Base-by-base conservation (phyloP, 1,140 invertebrate species). In the Phymorhynchus buccinoides region DNA sequence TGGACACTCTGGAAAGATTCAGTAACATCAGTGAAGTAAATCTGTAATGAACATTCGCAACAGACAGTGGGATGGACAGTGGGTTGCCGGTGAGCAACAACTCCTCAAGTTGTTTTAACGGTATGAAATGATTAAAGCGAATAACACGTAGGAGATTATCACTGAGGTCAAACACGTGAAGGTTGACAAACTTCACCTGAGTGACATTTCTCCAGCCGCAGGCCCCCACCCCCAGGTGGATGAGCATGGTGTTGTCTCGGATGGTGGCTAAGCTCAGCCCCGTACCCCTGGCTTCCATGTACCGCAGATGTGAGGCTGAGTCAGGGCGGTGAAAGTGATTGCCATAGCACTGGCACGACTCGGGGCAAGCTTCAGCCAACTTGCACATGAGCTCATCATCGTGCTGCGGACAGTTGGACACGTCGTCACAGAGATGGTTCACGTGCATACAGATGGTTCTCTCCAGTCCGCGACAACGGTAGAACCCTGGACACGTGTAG, bases 241-340 rank as follows among this genome's bases (percentile, higher is more conserved):
- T 48, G 9, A 79, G 41, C 41, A 79, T 30, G 41, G 77, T 79
- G 39, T 79, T 18, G 32, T 79, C 30, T 14, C n/a, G 1, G 16
- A 79, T 30, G 77, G 1, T n/a, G 27, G 2, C 39, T 27, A 79
- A 39, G 16, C 14, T 41, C 77, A 44, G 6, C 16, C 27, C 41
- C 30, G 27, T 42, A 16, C 77, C 77, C n/a, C 77, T 44, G 77
- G 27, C 77, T 9, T 79, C 41, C 41, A 79, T 39, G 41, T 79
- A 79, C 1, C 77, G 77, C 6, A 79, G 4, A 27, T n/a, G n/a
- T n/a, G n/a, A n/a, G n/a, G n/a, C n/a, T n/a, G n/a, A n/a, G n/a
- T n/a, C n/a, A n/a, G n/a, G n/a, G n/a, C 12, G 77, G 77, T 22
- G 73, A 39, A 77, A 27, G 1, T 37, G 35, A 3, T 14, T 2